Base-by-base conservation (phyloP, 2,113 vertebrate genomes). In the Stercorarius parasiticus region DNA sequence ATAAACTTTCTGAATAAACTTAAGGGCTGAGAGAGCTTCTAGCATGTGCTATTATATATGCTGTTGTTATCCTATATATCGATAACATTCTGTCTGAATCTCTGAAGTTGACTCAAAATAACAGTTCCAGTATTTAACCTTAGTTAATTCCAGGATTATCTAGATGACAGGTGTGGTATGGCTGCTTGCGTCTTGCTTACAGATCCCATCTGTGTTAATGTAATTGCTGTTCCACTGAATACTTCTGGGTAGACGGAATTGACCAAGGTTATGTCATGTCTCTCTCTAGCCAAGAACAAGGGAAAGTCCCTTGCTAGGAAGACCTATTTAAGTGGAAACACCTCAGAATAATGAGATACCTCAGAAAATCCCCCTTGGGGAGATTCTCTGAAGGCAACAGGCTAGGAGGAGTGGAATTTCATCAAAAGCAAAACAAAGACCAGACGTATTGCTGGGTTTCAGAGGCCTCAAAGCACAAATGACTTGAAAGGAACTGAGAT, bases 361-460 rank as follows among this genome's bases (percentile, higher is more conserved):
- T 90, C 49, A 77, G 34, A 92, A 86, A 77, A 76, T 26, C 15
- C 15, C 47, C 62, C 71, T 73, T 69, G 36, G 85, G 50, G 53
- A 77, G 12, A 13, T 88, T 59, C 70, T 85, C 67, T 94, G 58
- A 83, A 86, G 50, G 40, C 83, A 95, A 15, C 4, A 3, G 59
- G 64, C 20, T 62, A 66, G 79, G 38, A 85, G 8, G 53, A 93
- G 34, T 65, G 45, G 49, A 94, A 94, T 81, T 95, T 77, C 91
- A 77, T 95, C 91, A 90, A 95, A 90, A 91, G 67, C 82, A 70
- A 94, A 88, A 79, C 59, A 92, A 90, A 95, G 82, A 27, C 9
- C 55, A 92, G 71, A 65, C 0, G 0, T 56, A 78, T 61, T 73
- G 36, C 53, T 65, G 67, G 71, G 59, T 86, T 95, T 92, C 91